Conservation (phyloP, 92 coral and sea anemone genomes). For the Phenganax subtilis region DNA sequence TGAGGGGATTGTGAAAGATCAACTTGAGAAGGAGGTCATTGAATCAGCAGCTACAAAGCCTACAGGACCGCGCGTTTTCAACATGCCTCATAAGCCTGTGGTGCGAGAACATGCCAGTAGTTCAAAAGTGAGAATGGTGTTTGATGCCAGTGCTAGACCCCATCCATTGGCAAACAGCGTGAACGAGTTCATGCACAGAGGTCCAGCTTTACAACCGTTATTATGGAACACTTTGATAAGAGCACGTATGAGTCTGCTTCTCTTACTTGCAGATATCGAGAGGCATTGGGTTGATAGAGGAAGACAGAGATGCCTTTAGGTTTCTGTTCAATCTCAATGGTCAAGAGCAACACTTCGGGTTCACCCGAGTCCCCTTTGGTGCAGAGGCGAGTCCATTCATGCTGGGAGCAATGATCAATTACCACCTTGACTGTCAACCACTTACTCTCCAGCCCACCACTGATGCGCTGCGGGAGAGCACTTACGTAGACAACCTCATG, state of each 20-base stretch:
- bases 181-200: slow-evolving; percentile 52
- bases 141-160: slow-evolving; percentile 52
- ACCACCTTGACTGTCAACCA: slow-evolving; percentile 33
- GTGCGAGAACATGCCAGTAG: slow-evolving; percentile 49
- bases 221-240: slow-evolving; percentile 55
- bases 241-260: slow-evolving; percentile 50
- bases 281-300: slow-evolving; percentile 49
- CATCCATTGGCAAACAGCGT: slow-evolving; percentile 51
- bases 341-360: slow-evolving; percentile 51
- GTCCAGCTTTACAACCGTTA: slow-evolving; percentile 52
- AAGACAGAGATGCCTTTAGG: slow-evolving; percentile 48
- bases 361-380: slow-evolving; percentile 49
- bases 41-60: slow-evolving; percentile 44
- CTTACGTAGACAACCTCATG: slow-evolving; percentile 54
- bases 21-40: slow-evolving; percentile 38
- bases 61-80: slow-evolving; percentile 44
- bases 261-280: slow-evolving; percentile 44
- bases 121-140: slow-evolving; percentile 58
- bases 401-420: slow-evolving; percentile 34
- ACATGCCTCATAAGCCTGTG: slow-evolving; percentile 57
- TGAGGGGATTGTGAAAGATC: slow-evolving; percentile 27
- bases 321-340: slow-evolving; percentile 47
- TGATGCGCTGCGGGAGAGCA: neutral
- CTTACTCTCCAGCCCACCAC: neutral
- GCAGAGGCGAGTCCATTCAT: slow-evolving; percentile 36